A percentile compares a stretch with the other conserved stretches of the same genome.
These are phyloP conservation scores for Ceratina japonica DNA, from an alignment of 1,140 invertebrate species.

Conservation along the genomic window DNA sequence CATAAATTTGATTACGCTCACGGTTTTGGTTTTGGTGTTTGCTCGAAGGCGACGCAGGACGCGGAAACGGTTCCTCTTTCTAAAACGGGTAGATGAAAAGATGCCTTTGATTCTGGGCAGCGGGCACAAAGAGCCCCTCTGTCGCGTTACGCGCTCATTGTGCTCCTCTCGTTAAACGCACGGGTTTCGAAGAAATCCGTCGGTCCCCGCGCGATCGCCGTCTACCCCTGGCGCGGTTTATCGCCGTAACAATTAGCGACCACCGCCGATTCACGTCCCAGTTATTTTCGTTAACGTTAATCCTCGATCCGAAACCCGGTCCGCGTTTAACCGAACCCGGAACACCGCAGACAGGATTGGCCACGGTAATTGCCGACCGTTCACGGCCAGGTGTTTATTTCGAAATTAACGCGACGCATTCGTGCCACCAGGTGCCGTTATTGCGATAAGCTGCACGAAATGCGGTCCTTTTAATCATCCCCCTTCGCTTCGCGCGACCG, in stretches of 20 bases:
- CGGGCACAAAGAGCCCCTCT: conserved; percentile 27
- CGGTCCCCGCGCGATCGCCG: conserved; percentile 12
- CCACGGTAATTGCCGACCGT: not conserved
- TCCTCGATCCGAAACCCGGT: not conserved
- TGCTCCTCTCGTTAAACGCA: conserved; percentile 19
- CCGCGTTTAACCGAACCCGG: conserved; percentile 5
- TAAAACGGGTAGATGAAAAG: conserved; percentile 46
- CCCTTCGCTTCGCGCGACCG: no score
- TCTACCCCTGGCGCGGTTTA: conserved; percentile 16
- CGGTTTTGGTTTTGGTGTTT: no score
- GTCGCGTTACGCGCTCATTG: conserved; percentile 32
- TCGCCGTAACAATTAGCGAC: conserved; percentile 15
- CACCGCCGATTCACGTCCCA: not conserved
- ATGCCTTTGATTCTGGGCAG: conserved; percentile 53
- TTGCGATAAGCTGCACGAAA: not conserved
- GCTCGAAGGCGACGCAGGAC: conserved; percentile 6
- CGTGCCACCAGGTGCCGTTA: not conserved
- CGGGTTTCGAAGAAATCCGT: conserved; percentile 28
- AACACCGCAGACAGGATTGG: conserved; percentile 4
- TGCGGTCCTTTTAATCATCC: no score
- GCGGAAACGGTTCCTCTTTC: conserved; percentile 44
- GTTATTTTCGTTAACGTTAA: conserved; percentile 5
- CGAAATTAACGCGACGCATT: conserved; percentile 32
- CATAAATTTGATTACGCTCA: not conserved
- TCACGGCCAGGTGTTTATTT: conserved; percentile 10